Evolutionary conservation across 2,888 invertebrate genomes (phyloP), one percentile per base, ranked within the genome.

Genomic region (Orgyia antiqua): DNA sequence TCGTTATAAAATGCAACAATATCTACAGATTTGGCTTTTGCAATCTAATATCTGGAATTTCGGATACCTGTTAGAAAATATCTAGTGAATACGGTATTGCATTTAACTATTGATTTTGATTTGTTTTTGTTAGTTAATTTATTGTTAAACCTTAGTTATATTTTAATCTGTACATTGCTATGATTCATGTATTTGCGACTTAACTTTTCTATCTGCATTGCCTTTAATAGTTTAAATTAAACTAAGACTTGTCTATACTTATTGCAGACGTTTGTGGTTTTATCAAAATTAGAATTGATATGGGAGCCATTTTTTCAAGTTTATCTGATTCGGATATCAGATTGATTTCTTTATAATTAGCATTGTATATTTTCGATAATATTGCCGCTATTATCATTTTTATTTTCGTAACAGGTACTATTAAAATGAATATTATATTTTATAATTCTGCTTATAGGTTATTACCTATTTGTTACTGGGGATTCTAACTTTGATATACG

Each of bases 191-290:
- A 56, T 64, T 68, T 69, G 67, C 65, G 49, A 65, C 52, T 68
- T 65, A 51, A 66, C 52, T 69, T 69, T 70, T 68, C 63, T 72
- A 75, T 71, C 64, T 74, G 68, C 64, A 67, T 70, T 70, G 72
- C 76, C 74, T 76, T 76, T 66, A 53, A 68, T 73, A 74, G 66
- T 66, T 68, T 68, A 66, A 65, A 56, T 63, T 66, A 61, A 52
- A 58, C 50, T 72, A 75, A 72, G 69, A 66, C 53, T 63, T 68
- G 57, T 45, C 36, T 65, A 53, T 47, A 49, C 58, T 55, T 51
- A 51, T 51, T 56, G 49, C 51, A 52, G 55, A 49, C 40, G 37
- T 36, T 45, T 27, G 37, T 43, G 28, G 39, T 41, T 43, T n/a
- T 54, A 49, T 56, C 52, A 50, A 46, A 38, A 46, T 56, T 51